Evolutionary conservation across 2,888 invertebrate genomes (phyloP).

Genomic region (Teleogryllus oceanicus): DNA sequence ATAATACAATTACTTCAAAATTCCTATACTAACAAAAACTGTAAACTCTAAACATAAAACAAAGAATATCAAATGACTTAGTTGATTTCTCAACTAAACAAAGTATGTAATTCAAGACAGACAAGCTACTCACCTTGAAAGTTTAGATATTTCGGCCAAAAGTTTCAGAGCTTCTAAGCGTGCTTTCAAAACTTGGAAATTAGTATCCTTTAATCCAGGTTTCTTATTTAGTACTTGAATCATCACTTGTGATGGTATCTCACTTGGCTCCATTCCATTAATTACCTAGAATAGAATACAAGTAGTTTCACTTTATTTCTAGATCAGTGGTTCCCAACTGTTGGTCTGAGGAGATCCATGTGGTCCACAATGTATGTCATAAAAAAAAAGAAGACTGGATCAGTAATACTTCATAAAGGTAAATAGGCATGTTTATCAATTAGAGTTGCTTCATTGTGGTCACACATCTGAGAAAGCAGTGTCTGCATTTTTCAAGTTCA

Average conservation of each 20-base stretch:
- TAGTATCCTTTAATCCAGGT: slow-evolving; percentile 83
- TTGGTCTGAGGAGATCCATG: slow-evolving; percentile 22
- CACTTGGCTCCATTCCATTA: slow-evolving; percentile 59
- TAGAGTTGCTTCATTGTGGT: too few relatives aligned
- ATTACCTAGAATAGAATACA: slow-evolving; percentile 48
- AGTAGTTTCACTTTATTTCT: not conserved
- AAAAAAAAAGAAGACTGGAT: not conserved
- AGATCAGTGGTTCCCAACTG: not conserved
- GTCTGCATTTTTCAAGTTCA: too few relatives aligned
- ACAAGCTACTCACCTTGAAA: slow-evolving; percentile 26
- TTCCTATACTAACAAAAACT: too few relatives aligned
- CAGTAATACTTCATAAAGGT: too few relatives aligned
- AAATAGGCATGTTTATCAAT: too few relatives aligned
- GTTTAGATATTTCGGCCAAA: slow-evolving; percentile 66
- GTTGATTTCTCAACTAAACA: too few relatives aligned
- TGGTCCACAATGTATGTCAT: not conserved
- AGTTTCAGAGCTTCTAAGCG: slow-evolving; percentile 75
- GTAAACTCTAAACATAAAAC: too few relatives aligned
- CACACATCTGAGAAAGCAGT: too few relatives aligned
- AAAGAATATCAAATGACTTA: too few relatives aligned
- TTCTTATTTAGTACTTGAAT: slow-evolving; percentile 72
- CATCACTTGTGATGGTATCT: slow-evolving; percentile 70
- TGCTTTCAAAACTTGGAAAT: slow-evolving; percentile 84
- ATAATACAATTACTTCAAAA: too few relatives aligned
- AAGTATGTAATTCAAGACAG: too few relatives aligned